A percentile compares a stretch with the other conserved stretches of the same genome.
Conservation (phyloP, 1,140 invertebrate species). For the Aricia agestis region DNA sequence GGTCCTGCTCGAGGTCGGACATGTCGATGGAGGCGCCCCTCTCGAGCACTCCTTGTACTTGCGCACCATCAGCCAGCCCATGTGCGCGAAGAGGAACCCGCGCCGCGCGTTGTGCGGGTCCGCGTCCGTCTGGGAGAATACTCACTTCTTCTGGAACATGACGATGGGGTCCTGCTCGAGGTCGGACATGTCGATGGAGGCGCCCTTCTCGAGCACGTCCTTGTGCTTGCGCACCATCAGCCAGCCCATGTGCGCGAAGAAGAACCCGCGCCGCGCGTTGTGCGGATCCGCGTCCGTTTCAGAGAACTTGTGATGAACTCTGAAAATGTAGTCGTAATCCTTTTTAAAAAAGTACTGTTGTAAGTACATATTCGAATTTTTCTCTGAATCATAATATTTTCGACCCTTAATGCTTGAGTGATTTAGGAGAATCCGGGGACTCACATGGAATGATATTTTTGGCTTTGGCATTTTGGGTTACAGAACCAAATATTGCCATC, state of each 20-base stretch:
- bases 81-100: slow-evolving; percentile 95
- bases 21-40: slow-evolving; percentile 90
- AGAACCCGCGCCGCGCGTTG: slow-evolving; percentile 90
- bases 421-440: no score
- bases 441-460: no score
- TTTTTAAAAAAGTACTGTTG: no score
- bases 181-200: slow-evolving; percentile 89
- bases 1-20: slow-evolving; percentile 89
- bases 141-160: slow-evolving; percentile 89
- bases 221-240: slow-evolving; percentile 90
- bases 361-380: no score
- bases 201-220: slow-evolving; percentile 88
- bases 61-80: slow-evolving; percentile 92
- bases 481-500: no score
- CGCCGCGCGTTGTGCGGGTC: slow-evolving; percentile 92
- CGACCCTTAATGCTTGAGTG: no score
- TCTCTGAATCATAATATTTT: no score
- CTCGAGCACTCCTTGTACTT: slow-evolving; percentile 90
- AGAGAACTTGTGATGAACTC: slow-evolving; percentile 93
- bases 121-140: slow-evolving; percentile 80
- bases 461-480: no score
- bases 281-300: slow-evolving; percentile 95
- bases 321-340: slow-evolving; percentile 50
- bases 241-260: slow-evolving; percentile 97
- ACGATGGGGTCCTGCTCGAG: slow-evolving; percentile 89